Conservation (phyloP, 1,140 invertebrate genomes). For the Pollicipes pollicipes region DNA sequence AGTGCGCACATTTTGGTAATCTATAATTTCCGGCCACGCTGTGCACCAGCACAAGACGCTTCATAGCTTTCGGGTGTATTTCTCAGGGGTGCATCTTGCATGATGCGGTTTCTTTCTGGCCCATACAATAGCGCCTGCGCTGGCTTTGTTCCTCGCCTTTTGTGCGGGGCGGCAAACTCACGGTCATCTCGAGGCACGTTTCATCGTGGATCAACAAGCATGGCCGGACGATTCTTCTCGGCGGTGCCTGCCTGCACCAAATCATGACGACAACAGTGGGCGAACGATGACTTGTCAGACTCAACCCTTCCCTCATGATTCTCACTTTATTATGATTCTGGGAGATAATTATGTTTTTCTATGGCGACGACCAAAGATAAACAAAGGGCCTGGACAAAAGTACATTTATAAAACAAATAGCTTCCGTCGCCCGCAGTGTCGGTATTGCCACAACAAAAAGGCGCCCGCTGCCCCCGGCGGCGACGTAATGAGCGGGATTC, state of each 20-base stretch:
- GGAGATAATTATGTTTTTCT: background rate
- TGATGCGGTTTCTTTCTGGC: too few relatives aligned
- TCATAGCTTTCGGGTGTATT: too few relatives aligned
- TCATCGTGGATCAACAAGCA: background rate
- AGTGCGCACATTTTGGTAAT: too few relatives aligned
- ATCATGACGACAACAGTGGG: background rate
- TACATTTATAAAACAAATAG: slow-evolving; percentile 1
- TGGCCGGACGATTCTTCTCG: background rate
- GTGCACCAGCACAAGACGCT: too few relatives aligned
- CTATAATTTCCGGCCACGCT: too few relatives aligned
- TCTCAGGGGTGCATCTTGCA: too few relatives aligned
- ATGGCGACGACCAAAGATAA: background rate
- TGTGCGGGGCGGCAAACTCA: too few relatives aligned
- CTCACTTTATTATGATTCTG: background rate
- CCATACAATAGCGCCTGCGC: too few relatives aligned
- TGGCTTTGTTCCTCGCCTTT: too few relatives aligned
- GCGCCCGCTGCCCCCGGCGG: too few relatives aligned
- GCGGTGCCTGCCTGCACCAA: background rate
- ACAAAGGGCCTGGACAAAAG: background rate
- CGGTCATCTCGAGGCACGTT: background rate
- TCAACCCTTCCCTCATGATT: background rate
- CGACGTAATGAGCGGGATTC: background rate
- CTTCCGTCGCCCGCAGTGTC: background rate
- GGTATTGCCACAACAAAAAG: background rate
- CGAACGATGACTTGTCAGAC: background rate